A percentile compares a stretch with the other conserved stretches of the same genome.
These are phyloP conservation scores for Poeciliopsis gracilis DNA, from an alignment of 2,797 vertebrate species.

Conservation along the genomic window DNA sequence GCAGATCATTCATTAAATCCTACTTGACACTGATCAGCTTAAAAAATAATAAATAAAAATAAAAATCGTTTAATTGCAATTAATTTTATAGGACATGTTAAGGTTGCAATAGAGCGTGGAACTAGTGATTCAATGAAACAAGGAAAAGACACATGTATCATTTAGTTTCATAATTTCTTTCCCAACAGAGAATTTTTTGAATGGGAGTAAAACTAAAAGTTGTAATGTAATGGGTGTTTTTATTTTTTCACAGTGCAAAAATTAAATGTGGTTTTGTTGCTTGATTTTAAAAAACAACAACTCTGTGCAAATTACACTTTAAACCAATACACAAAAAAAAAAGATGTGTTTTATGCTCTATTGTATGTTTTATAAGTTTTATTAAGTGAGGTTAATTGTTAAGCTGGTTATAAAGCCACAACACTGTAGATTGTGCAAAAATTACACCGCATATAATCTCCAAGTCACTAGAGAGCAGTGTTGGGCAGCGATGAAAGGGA, in stretches of 20 bases:
- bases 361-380: conserved; percentile 14
- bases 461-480: conserved; percentile 73
- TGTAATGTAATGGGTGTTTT: not conserved
- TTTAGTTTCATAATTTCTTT: not conserved
- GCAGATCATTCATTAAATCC: not conserved
- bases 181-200: not conserved
- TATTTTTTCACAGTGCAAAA: not conserved
- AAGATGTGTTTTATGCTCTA: not conserved
- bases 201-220: not conserved
- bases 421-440: conserved; percentile 3
- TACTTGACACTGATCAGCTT: not conserved
- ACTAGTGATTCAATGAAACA: not conserved
- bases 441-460: not conserved
- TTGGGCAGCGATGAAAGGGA: conserved; percentile 53
- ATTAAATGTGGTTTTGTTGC: not conserved
- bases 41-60: not conserved
- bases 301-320: not conserved
- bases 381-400: not conserved
- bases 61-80: not conserved
- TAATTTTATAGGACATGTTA: not conserved
- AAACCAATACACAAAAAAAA: not conserved
- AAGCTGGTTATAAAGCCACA: not conserved
- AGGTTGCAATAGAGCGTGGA: not conserved
- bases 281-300: not conserved
- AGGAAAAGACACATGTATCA: not conserved